Conservation (phyloP, 2,113 vertebrate genomes). For the Noturus placidus region DNA sequence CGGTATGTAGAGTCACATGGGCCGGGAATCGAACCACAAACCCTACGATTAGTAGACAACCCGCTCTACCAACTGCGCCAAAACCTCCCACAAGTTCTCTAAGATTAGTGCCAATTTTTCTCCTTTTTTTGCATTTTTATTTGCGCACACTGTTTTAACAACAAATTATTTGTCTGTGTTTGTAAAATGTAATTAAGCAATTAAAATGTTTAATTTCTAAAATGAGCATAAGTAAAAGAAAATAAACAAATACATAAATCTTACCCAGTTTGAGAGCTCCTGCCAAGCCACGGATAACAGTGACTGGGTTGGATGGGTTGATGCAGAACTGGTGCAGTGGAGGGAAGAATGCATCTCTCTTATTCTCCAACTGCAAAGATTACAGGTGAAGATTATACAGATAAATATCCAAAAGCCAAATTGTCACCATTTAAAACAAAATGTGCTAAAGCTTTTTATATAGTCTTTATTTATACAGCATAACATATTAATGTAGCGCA, state of each 20-base stretch:
- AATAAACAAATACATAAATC: not conserved
- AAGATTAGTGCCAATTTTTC: too few relatives aligned
- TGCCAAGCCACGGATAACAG: constrained; percentile 97
- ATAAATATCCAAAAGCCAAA: not conserved
- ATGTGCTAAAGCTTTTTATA: not conserved
- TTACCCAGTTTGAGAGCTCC: constrained; percentile 91
- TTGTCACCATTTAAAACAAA: not conserved
- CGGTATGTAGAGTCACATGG: too few relatives aligned
- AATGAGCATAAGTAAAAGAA: not conserved
- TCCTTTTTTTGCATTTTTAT: not conserved
- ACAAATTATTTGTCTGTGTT: not conserved
- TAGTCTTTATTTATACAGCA: not conserved
- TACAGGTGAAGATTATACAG: not conserved
- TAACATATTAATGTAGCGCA: constrained; percentile 41
- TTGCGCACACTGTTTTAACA: not conserved
- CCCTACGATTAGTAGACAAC: too few relatives aligned
- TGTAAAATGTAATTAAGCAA: not conserved
- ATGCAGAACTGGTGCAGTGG: constrained; percentile 99
- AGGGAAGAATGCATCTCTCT: constrained; percentile 96
- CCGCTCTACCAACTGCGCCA: too few relatives aligned
- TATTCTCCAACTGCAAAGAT: constrained; percentile 88
- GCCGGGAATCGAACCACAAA: too few relatives aligned
- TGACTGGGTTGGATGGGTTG: constrained; percentile 98
- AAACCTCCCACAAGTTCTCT: too few relatives aligned
- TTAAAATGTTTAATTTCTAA: not conserved